phyloP scores from a whole-genome alignment of 2,797 vertebrate genomes.

The Erethizon dorsatum region DNA sequence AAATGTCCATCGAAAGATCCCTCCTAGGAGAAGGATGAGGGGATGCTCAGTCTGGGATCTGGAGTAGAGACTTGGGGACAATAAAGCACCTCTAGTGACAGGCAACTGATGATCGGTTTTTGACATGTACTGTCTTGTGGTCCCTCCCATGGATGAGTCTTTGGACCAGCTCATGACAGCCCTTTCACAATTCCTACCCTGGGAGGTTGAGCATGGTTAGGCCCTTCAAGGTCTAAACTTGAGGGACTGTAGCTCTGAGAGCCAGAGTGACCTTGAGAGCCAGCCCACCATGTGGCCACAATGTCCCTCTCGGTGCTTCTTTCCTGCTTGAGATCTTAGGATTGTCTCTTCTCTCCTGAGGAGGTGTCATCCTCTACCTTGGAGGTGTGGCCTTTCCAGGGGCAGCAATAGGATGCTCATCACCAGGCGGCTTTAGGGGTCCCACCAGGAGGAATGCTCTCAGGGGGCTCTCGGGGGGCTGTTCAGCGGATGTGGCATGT shows the following conservation, averaged over 20 bases:
- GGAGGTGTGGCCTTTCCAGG: background rate
- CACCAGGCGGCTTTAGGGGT: accelerated
- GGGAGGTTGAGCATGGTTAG: background rate
- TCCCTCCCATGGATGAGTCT: background rate
- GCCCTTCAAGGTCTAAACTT: background rate
- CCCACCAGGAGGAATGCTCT: background rate
- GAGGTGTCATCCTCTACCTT: background rate
- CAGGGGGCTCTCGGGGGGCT: background rate
- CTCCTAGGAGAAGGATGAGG: background rate
- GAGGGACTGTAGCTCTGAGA: background rate
- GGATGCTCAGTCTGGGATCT: background rate
- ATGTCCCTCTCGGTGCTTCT: accelerated
- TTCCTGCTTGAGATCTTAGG: background rate
- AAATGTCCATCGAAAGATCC: background rate
- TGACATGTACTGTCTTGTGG: background rate
- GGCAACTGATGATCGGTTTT: accelerated
- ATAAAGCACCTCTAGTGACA: background rate
- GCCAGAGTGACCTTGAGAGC: background rate
- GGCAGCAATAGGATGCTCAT: background rate
- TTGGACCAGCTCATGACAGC: background rate
- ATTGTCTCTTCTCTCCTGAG: background rate
- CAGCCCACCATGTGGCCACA: background rate
- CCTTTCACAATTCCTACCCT: background rate
- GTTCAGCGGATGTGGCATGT: background rate
- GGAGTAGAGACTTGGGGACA: background rate